Conservation (phyloP, 2,113 vertebrate species). For the Tetrao urogallus region DNA sequence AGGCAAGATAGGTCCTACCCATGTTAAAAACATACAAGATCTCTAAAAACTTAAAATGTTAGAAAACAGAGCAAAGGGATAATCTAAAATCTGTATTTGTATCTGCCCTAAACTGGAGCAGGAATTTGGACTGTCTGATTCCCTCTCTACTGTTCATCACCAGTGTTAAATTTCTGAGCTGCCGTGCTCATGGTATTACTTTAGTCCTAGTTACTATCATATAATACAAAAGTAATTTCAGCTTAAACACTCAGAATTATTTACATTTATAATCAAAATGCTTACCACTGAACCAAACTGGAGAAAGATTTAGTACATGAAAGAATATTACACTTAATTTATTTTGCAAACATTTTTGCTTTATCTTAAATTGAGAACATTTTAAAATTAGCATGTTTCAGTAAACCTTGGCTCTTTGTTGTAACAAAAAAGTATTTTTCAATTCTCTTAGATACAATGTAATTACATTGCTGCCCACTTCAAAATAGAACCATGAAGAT, state of each 20-base stretch:
- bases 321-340: not conserved
- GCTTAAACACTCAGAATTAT: not conserved
- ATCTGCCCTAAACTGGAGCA: not conserved
- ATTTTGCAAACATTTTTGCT: not conserved
- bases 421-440: not conserved
- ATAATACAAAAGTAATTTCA: not conserved
- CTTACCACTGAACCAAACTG: not conserved
- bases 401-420: not conserved
- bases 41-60: not conserved
- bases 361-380: constrained; percentile 4
- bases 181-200: not conserved
- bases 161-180: not conserved
- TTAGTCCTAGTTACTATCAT: not conserved
- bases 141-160: not conserved
- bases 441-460: not conserved
- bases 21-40: not conserved
- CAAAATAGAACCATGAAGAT: not conserved
- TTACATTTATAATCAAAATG: not conserved
- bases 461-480: not conserved
- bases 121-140: not conserved
- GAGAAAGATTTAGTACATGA: not conserved
- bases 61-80: not conserved
- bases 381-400: constrained; percentile 31
- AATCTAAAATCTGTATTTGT: not conserved
- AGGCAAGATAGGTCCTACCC: not conserved